These are phyloP conservation scores for Lepidostoma basale DNA, from an alignment of 1,140 invertebrate species.

Conservation along the genomic window DNA sequence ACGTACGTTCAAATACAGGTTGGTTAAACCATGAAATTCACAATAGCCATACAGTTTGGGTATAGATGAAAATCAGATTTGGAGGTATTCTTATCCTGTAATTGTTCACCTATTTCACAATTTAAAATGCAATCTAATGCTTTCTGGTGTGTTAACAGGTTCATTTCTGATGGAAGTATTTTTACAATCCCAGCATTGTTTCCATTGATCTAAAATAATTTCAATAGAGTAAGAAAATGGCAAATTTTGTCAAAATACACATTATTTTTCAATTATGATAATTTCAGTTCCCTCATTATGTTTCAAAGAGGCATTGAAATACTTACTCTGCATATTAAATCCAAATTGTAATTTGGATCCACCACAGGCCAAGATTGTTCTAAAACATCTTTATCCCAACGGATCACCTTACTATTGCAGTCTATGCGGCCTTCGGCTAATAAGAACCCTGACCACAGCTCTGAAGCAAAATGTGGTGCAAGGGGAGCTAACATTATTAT, in stretches of 20 bases:
- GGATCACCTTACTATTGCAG: conserved; percentile 55
- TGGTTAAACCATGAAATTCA: too few relatives aligned
- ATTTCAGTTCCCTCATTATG: too few relatives aligned
- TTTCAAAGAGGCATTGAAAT: conserved; percentile 3
- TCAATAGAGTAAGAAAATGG: too few relatives aligned
- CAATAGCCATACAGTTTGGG: conserved; percentile 31
- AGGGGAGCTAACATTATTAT: conserved; percentile 87
- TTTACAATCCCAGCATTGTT: conserved; percentile 59
- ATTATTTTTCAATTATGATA: too few relatives aligned
- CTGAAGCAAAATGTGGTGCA: conserved; percentile 87
- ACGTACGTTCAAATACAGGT: too few relatives aligned
- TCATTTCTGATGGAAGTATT: conserved; percentile 59
- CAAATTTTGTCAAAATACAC: neutral
- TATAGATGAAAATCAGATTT: conserved; percentile 23
- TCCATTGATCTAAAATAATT: conserved; percentile 63
- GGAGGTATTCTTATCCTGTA: conserved; percentile 5
- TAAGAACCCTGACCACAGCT: conserved; percentile 84
- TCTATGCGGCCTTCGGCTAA: conserved; percentile 64
- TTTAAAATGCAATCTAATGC: conserved; percentile 62
- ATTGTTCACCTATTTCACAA: conserved; percentile 51
- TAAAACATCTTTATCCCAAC: conserved; percentile 70
- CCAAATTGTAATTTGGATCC: conserved; percentile 73
- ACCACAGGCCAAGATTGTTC: conserved; percentile 82
- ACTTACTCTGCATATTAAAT: conserved; percentile 67
- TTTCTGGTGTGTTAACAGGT: conserved; percentile 60